Base-by-base conservation (phyloP, 2,113 vertebrate species). In the Dasyprocta punctata region DNA sequence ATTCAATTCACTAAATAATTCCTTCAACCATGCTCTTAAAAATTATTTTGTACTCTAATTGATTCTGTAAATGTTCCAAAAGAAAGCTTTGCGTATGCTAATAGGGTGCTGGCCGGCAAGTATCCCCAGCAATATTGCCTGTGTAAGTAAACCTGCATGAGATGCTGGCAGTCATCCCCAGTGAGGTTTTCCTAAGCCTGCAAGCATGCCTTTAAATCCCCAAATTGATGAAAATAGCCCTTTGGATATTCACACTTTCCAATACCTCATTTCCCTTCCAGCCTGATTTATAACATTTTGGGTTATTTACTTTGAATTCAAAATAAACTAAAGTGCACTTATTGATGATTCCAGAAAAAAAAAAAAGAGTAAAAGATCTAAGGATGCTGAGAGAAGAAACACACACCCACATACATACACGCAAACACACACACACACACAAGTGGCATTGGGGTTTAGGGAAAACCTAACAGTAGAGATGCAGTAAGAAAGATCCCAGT, bases 1-100 rank as follows among this genome's bases (percentile, higher is more conserved):
- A 65, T 44, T 58, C 6, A 95, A 52, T 67, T 96, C 92, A 5
- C 97, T 98, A 96, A 98, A 86, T 60, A 94, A 81, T 77, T 94
- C 93, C 33, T 1, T 12, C 19, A 88, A 77, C 36, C 77, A 71
- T 75, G 81, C 38, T 95, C 94, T 73, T n/a, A 86, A 91, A 97
- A 36, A 52, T 24, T 47, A 87, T 93, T 97, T 91, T 96, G 14
- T 97, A 94, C 22, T 96, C 71, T 92, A 92, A 94, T 13, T 87
- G 88, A 92, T 95, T 56, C 83, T 90, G 1, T 61, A 60, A 94
- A 75, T 52, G 85, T 97, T 98, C 87, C 47, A 96, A 65, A n/a
- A 97, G 47, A 97, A 93, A 95, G 69, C 80, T 86, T 92, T 65
- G 54, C 89, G 77, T 92, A 95, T 96, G 13, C 20, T 97, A 94